phyloP scores from a whole-genome alignment of 2,888 invertebrate genomes.

The Ypsolopha scabrella region DNA sequence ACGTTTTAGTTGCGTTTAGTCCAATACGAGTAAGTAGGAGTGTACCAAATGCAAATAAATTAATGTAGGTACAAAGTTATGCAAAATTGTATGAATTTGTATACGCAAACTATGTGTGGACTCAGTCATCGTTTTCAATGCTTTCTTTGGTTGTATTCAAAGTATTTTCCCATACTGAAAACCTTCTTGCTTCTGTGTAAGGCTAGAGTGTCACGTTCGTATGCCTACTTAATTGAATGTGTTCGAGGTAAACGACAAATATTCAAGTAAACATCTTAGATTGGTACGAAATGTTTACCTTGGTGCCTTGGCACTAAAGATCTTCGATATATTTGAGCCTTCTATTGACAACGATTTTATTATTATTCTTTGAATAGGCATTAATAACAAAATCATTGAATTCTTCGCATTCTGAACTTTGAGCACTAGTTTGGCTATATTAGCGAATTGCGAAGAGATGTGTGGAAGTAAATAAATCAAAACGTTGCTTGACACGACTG shows the following conservation, averaged over 20 bases:
- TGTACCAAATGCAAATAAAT: background rate
- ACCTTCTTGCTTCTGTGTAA: too few relatives aligned
- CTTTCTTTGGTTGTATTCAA: background rate
- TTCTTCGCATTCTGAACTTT: background rate
- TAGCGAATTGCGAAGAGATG: constrained; percentile 11
- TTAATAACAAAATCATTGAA: background rate
- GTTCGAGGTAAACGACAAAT: too few relatives aligned
- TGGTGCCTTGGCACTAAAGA: too few relatives aligned
- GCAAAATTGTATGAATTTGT: background rate
- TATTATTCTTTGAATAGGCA: too few relatives aligned
- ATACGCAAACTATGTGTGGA: background rate
- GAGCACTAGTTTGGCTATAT: background rate
- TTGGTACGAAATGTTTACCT: too few relatives aligned
- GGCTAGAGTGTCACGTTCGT: too few relatives aligned
- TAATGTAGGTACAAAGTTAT: background rate
- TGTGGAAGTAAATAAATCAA: constrained; percentile 8
- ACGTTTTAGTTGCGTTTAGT: background rate
- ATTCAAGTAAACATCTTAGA: too few relatives aligned
- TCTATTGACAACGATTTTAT: too few relatives aligned
- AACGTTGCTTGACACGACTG: constrained; percentile 8
- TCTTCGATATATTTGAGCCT: too few relatives aligned
- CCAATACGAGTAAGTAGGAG: background rate
- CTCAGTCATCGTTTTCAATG: background rate
- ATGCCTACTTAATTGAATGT: too few relatives aligned
- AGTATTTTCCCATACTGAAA: too few relatives aligned